phyloP scores from a whole-genome alignment of 2,797 vertebrate species.

The Oreortyx pictus region DNA sequence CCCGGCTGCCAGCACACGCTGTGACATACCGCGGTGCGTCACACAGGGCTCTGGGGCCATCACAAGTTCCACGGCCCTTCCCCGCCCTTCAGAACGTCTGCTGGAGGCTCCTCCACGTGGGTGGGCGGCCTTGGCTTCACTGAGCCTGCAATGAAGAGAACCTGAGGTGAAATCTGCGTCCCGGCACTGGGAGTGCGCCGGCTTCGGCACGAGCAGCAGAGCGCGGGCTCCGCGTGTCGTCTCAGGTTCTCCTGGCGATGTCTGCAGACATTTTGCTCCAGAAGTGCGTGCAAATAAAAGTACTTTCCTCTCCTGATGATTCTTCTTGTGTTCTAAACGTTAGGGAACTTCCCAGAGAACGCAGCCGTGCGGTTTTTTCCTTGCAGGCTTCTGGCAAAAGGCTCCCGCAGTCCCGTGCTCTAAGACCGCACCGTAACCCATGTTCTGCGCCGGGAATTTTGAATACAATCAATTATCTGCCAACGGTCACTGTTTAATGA shows the following conservation, averaged over 20 bases:
- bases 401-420: background rate
- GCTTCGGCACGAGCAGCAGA: too few species aligned
- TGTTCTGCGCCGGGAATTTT: background rate
- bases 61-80: background rate
- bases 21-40: constrained; percentile 42
- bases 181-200: background rate
- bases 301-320: background rate
- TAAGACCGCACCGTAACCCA: background rate
- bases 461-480: background rate
- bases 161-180: accelerated
- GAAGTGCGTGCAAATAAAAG: background rate
- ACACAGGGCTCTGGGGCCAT: constrained; percentile 2
- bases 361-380: background rate
- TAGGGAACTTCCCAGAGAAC: background rate
- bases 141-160: background rate
- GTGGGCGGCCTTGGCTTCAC: background rate
- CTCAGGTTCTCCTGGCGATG: background rate
- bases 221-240: background rate
- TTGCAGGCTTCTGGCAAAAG: background rate
- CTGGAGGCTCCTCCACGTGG: background rate
- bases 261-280: background rate
- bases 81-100: background rate
- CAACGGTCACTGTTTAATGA: background rate
- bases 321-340: background rate
- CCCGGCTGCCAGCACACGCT: background rate